These are phyloP conservation scores for Dioctria linearis DNA, from an alignment of 2,888 invertebrate species.

Conservation along the genomic window DNA sequence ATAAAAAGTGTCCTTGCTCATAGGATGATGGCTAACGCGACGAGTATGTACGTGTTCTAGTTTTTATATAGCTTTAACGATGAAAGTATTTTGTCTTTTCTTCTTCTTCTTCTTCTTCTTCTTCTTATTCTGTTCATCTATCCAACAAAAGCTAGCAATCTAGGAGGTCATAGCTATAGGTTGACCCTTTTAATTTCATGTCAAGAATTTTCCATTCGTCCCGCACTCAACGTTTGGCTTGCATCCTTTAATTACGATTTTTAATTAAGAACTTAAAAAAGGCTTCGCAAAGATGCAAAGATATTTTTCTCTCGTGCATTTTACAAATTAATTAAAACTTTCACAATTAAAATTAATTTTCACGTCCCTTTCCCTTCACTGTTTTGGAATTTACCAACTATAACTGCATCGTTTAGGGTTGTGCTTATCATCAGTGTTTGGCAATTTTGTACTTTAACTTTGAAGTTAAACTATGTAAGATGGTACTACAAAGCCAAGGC, in stretches of 20 bases:
- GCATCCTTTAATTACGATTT: slow-evolving; percentile 49
- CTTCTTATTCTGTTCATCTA: background rate
- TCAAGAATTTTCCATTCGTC: slow-evolving; percentile 40
- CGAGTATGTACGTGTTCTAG: background rate
- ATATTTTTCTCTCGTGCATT: slow-evolving; percentile 28
- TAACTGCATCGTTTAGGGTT: slow-evolving; percentile 5
- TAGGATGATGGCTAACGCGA: background rate
- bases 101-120: background rate
- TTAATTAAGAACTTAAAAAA: slow-evolving; percentile 38
- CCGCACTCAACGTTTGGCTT: background rate
- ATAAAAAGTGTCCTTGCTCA: background rate
- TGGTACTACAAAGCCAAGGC: too few species aligned
- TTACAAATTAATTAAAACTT: slow-evolving; percentile 49
- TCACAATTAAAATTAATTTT: slow-evolving; percentile 50
- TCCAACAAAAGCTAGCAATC: background rate
- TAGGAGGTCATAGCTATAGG: slow-evolving; percentile 1
- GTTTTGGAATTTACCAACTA: background rate
- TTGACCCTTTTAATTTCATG: slow-evolving; percentile 45
- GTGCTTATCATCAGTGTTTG: too few species aligned
- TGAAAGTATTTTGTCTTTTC: background rate
- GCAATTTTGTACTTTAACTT: too few species aligned
- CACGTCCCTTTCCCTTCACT: slow-evolving; percentile 9
- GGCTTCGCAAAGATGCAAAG: slow-evolving; percentile 37
- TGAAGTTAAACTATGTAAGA: too few species aligned
- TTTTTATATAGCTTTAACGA: background rate